Base-by-base conservation (phyloP, 2,113 vertebrate genomes). In the Choloepus hoffmanni region DNA sequence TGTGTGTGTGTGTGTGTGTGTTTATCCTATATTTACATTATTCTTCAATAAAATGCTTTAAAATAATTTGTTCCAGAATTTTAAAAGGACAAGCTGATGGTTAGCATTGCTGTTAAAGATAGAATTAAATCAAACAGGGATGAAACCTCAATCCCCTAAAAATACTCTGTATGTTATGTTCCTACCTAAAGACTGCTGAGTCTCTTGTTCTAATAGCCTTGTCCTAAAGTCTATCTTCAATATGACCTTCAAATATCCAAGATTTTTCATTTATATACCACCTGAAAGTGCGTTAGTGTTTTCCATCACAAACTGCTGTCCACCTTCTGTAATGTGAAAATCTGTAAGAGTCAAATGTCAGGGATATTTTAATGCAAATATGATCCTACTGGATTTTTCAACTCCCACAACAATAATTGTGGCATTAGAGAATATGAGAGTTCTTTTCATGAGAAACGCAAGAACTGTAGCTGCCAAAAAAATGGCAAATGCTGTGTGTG, bases 31-130 rank as follows among this genome's bases (percentile, higher is more conserved):
- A 43, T 63, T 15, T 8, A 30, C 73, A 28, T 43, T 53, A 53
- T n/a, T 50, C 50, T 90, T 73, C 14, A 62, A 89, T 82, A 36
- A 19, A 36, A 94, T 45, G 23, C 72, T 81, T 82, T 26, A 48
- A 94, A 67, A 76, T 43, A 26, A 8, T 70, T 65, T 82, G 28
- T 67, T 53, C 68, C 24, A 74, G 48, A 62, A 48, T 83, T 85
- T 88, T 26, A 23, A 48, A 12, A 33, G 55, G 63, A 81, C 14
- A 40, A 74, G 67, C 48, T 28, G 48, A 77, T 19, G 15, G 33
- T 24, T 12, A 19, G 24, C 67, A n/a, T 28, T 30, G 30, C 2
- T 6, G n/a, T 26, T 62, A 30, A 3, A 73, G 68, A 65, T 10
- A 33, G 12, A n/a, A 24, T 40, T 43, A 67, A n/a, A 60, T 68